Conservation (phyloP, 2,797 vertebrate genomes). For the Chaunax sp. region DNA sequence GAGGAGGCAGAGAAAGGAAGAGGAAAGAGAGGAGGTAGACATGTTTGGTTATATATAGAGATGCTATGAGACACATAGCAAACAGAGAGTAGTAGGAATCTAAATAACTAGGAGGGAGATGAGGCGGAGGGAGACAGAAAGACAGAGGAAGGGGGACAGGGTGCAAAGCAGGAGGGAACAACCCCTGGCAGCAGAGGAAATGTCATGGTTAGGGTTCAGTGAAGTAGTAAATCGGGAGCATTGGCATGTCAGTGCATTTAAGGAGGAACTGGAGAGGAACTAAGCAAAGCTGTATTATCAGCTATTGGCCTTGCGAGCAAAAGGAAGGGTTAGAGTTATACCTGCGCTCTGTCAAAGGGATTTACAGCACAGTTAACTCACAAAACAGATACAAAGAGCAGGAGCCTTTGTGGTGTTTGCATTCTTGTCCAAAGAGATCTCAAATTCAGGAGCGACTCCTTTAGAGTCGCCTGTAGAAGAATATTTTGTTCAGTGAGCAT, state of each 20-base stretch:
- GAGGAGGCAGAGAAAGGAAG: slow-evolving; percentile 72
- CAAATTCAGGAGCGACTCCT: slow-evolving; percentile 30
- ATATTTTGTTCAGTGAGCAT: slow-evolving; percentile 53
- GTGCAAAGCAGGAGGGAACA: slow-evolving; percentile 65
- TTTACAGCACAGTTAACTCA: slow-evolving; percentile 44
- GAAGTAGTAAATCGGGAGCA: slow-evolving; percentile 82
- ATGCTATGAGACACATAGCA: slow-evolving; percentile 69
- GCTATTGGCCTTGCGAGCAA: slow-evolving; percentile 62
- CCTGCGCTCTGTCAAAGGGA: slow-evolving; percentile 52
- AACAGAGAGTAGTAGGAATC: slow-evolving; percentile 65
- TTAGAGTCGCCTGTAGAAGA: slow-evolving; percentile 47
- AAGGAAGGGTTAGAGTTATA: slow-evolving; percentile 44
- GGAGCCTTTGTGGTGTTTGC: slow-evolving; percentile 31
- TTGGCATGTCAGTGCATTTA: slow-evolving; percentile 80
- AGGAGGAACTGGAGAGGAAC: slow-evolving; percentile 76
- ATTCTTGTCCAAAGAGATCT: slow-evolving; percentile 36
- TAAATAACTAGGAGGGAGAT: slow-evolving; percentile 68
- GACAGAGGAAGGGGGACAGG: slow-evolving; percentile 44
- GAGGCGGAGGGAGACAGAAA: slow-evolving; percentile 52
- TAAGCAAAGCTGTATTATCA: slow-evolving; percentile 76
- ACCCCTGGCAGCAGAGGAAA: slow-evolving; percentile 79
- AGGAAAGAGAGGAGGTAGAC: slow-evolving; percentile 74
- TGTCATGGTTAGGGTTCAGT: slow-evolving; percentile 82
- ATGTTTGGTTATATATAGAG: slow-evolving; percentile 76
- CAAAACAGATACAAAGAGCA: slow-evolving; percentile 42